These are phyloP conservation scores for Tiliacea citrago DNA, from an alignment of 2,888 invertebrate genomes.

Conservation along the genomic window DNA sequence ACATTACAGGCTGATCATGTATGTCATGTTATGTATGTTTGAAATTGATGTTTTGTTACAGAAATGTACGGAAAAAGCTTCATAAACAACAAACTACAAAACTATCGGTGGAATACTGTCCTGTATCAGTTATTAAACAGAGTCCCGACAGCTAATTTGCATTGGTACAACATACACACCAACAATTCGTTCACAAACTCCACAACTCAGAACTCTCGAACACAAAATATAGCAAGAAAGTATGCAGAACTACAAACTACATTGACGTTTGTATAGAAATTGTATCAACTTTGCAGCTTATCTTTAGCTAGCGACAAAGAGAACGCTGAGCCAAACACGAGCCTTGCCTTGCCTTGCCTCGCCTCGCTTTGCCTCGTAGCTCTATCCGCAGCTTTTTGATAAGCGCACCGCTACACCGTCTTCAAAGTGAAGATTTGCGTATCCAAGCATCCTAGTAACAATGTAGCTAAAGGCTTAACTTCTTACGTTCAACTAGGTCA, in stretches of 20 bases:
- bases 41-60: slow-evolving; percentile 12
- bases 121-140: neutral
- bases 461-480: slow-evolving; percentile 56
- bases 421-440: slow-evolving; percentile 63
- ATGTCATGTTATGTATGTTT: too few relatives aligned
- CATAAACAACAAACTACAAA: neutral
- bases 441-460: slow-evolving; percentile 50
- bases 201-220: slow-evolving; percentile 30
- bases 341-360: slow-evolving; percentile 35
- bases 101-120: neutral
- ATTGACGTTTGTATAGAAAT: slow-evolving; percentile 56
- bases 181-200: slow-evolving; percentile 31
- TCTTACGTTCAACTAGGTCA: slow-evolving; percentile 50
- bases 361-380: slow-evolving; percentile 42
- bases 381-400: slow-evolving; percentile 63
- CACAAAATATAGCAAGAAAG: slow-evolving; percentile 44
- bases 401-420: slow-evolving; percentile 56
- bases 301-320: slow-evolving; percentile 61
- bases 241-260: slow-evolving; percentile 52
- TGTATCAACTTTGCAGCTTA: slow-evolving; percentile 60
- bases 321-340: slow-evolving; percentile 48
- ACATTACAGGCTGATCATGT: too few relatives aligned
- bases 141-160: slow-evolving; percentile 2
- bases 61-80: slow-evolving; percentile 7
- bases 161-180: neutral